These are phyloP conservation scores for Lordiphosa stackelbergi DNA, from an alignment of 1,140 invertebrate species.

Conservation along the genomic window DNA sequence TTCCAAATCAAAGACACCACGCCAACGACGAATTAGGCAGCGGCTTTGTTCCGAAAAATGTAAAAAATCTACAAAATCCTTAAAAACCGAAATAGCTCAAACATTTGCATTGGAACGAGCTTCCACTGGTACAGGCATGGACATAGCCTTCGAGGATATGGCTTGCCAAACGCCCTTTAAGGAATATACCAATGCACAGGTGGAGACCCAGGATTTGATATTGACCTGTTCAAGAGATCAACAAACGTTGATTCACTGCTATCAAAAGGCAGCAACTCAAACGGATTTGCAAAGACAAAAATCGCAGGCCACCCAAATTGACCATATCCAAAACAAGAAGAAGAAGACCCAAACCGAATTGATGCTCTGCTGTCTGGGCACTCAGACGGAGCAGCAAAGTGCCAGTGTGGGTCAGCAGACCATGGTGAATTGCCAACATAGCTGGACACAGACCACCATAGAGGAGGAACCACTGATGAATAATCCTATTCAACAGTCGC, in stretches of 20 bases:
- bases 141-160: neutral
- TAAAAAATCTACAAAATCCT: too few species aligned
- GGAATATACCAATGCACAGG: neutral
- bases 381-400: neutral
- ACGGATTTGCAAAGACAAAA: neutral
- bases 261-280: conserved; percentile 7
- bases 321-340: neutral
- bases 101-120: too few species aligned
- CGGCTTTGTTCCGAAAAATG: too few species aligned
- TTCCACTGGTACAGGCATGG: too few species aligned
- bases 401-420: conserved; percentile 1
- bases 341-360: conserved; percentile 10
- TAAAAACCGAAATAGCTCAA: too few species aligned
- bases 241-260: conserved; percentile 22
- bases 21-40: too few species aligned
- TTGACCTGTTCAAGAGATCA: conserved; percentile 10
- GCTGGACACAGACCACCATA: conserved; percentile 19
- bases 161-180: conserved; percentile 8
- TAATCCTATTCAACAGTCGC: neutral
- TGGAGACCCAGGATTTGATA: conserved; percentile 32
- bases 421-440: neutral
- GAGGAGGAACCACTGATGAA: conserved; percentile 5
- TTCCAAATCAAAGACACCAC: neutral
- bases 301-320: conserved; percentile 13
- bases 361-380: neutral